phyloP scores from a whole-genome alignment of 64 coral and sea anemone genomes.

The Platygyra sinensis region DNA sequence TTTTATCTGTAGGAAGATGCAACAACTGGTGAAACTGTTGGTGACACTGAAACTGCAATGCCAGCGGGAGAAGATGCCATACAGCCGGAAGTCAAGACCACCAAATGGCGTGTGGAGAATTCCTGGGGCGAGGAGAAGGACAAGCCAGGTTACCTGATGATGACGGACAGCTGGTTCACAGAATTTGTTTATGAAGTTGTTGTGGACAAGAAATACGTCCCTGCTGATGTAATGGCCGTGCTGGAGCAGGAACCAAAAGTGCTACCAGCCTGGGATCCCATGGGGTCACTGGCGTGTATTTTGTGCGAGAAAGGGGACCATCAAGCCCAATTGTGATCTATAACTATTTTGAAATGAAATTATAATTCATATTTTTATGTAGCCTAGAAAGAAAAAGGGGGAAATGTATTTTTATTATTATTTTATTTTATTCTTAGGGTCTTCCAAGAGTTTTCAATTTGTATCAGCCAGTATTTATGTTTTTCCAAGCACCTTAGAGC shows the following conservation, averaged over 20 bases:
- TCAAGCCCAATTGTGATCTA: slow-evolving; percentile 23
- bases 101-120: slow-evolving; percentile 98
- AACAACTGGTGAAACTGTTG: background rate
- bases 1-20: background rate
- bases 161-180: slow-evolving; percentile 94
- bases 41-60: background rate
- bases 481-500: too few species aligned
- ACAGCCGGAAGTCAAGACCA: slow-evolving; percentile 53
- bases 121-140: slow-evolving; percentile 98
- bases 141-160: slow-evolving; percentile 90
- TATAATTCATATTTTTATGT: too few species aligned
- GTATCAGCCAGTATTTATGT: too few species aligned
- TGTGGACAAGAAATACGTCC: slow-evolving; percentile 94
- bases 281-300: slow-evolving; percentile 89
- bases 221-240: slow-evolving; percentile 69
- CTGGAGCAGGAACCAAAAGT: slow-evolving; percentile 69
- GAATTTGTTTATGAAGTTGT: slow-evolving; percentile 97
- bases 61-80: background rate
- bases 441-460: too few species aligned
- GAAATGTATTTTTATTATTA: too few species aligned
- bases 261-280: slow-evolving; percentile 93
- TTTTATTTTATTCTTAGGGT: too few species aligned
- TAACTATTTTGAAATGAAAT: background rate
- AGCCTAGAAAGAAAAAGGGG: too few species aligned
- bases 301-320: background rate